Evolutionary conservation across 2,113 vertebrate species (phyloP).

Genomic region (Cryptomyrus ogoouensis): DNA sequence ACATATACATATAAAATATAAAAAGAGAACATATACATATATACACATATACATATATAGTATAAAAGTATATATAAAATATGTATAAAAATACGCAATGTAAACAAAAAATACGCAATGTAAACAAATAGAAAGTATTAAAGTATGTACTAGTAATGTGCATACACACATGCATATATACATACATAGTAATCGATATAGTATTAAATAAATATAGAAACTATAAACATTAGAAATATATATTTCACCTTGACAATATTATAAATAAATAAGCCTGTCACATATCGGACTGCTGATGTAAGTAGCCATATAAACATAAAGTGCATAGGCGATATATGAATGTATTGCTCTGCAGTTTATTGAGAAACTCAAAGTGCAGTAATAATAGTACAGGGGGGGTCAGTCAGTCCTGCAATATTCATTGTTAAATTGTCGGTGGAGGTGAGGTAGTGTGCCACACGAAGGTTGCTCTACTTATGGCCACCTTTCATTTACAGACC

Average conservation of each 20-base stretch:
- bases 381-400: background rate
- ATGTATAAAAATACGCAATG: too few relatives aligned
- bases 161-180: background rate
- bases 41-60: too few relatives aligned
- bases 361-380: background rate
- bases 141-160: background rate
- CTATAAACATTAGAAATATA: background rate
- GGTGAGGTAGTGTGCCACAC: background rate
- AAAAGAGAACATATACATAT: too few relatives aligned
- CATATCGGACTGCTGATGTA: background rate
- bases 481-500: background rate
- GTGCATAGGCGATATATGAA: background rate
- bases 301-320: background rate
- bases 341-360: background rate
- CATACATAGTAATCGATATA: background rate
- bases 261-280: background rate
- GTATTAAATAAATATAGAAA: background rate
- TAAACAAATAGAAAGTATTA: too few relatives aligned
- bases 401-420: background rate
- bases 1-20: too few relatives aligned
- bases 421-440: background rate
- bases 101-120: too few relatives aligned
- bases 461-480: background rate
- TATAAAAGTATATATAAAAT: too few relatives aligned
- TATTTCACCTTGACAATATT: background rate